phyloP scores from a whole-genome alignment of 1,140 invertebrate species.

The Aphaenogaster floridana region DNA sequence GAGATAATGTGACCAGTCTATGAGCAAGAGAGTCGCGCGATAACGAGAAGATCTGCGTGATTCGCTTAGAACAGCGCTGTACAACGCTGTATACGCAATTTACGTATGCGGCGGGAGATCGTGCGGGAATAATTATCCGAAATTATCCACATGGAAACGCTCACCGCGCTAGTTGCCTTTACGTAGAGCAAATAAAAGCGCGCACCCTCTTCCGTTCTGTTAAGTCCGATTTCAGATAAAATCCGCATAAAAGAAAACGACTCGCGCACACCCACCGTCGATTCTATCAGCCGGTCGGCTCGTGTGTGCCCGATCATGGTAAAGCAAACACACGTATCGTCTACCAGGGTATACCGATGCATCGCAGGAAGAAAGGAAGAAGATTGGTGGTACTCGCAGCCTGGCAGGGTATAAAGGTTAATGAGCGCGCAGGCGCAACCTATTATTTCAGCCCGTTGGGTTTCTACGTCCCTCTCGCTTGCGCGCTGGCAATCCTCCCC shows the following conservation, averaged over 20 bases:
- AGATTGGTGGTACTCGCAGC: constrained; percentile 83
- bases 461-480: constrained; percentile 67
- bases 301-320: constrained; percentile 71
- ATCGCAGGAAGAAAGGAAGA: constrained; percentile 78
- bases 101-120: neutral
- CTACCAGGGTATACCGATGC: constrained; percentile 68
- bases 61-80: constrained; percentile 2
- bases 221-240: constrained; percentile 58
- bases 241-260: constrained; percentile 57
- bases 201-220: neutral
- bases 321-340: constrained; percentile 78
- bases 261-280: constrained; percentile 55
- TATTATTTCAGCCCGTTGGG: constrained; percentile 86
- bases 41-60: constrained; percentile 21
- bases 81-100: constrained; percentile 1
- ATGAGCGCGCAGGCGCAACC: constrained; percentile 86
- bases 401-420: constrained; percentile 86
- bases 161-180: constrained; percentile 12
- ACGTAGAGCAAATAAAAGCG: constrained; percentile 44
- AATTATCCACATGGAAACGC: constrained; percentile 33
- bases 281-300: constrained; percentile 67
- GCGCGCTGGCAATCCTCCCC: constrained; percentile 57
- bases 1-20: constrained; percentile 42
- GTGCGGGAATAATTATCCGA: constrained; percentile 44
- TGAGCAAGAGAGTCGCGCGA: neutral